Evolutionary conservation across 1,140 invertebrate species (phyloP).

Genomic region (Neodiprion virginianus): DNA sequence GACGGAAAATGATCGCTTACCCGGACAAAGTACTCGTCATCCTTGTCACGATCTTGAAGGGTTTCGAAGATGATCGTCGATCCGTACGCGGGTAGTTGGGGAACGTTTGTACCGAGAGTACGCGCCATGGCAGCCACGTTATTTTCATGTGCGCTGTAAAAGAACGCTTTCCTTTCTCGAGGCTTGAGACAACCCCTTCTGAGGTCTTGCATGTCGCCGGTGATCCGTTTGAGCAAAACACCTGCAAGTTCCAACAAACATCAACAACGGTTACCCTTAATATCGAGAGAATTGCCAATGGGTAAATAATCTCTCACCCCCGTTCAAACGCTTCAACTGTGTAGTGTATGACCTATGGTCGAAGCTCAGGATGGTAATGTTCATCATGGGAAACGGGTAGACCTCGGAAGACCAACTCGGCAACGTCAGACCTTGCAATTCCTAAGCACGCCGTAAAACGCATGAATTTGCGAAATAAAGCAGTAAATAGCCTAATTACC

Average conservation of each 20-base stretch:
- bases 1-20: slow-evolving; percentile 32
- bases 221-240: slow-evolving; percentile 44
- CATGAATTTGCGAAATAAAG: background rate
- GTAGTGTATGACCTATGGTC: slow-evolving; percentile 46
- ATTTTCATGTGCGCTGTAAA: slow-evolving; percentile 51
- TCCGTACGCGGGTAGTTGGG: slow-evolving; percentile 49
- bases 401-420: slow-evolving; percentile 50
- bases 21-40: slow-evolving; percentile 40
- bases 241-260: slow-evolving; percentile 34
- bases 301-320: slow-evolving; percentile 38
- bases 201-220: slow-evolving; percentile 44
- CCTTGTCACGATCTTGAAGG: slow-evolving; percentile 36
- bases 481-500: slow-evolving; percentile 29
- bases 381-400: slow-evolving; percentile 49
- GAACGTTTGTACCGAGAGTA: slow-evolving; percentile 46
- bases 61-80: slow-evolving; percentile 53
- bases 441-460: slow-evolving; percentile 32
- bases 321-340: slow-evolving; percentile 47
- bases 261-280: background rate
- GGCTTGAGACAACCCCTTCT: slow-evolving; percentile 34
- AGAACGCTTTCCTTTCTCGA: slow-evolving; percentile 45
- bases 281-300: slow-evolving; percentile 9
- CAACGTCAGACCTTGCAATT: slow-evolving; percentile 48
- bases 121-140: slow-evolving; percentile 45
- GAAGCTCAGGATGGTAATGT: slow-evolving; percentile 48